Percentiles rank a stretch among this genome's conserved stretches.
phyloP scores from a whole-genome alignment of 2,113 vertebrate genomes.

The Myodes glareolus region DNA sequence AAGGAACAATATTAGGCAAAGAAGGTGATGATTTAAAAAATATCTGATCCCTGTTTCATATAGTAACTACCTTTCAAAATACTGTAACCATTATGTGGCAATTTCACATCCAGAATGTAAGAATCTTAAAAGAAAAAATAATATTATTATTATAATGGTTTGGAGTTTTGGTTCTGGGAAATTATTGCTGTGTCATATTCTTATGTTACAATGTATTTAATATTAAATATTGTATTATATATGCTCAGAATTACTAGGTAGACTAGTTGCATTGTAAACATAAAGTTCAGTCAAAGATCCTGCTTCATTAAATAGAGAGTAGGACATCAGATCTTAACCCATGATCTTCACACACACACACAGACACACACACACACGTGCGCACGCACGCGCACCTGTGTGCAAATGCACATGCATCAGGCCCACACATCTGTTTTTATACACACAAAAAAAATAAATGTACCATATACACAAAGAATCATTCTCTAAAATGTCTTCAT shows the following conservation, averaged over 20 bases:
- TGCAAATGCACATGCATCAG: not conserved
- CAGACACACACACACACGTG: not conserved
- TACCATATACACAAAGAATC: not conserved
- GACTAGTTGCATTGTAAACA: not conserved
- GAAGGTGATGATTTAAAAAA: not conserved
- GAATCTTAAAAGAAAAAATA: not conserved
- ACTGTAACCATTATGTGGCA: not conserved
- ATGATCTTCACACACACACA: not conserved
- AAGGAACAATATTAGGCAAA: not conserved
- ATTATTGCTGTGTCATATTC: not conserved
- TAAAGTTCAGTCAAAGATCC: not conserved
- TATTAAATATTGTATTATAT: not conserved
- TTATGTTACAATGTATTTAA: not conserved
- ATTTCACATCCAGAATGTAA: not conserved
- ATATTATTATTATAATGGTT: not conserved
- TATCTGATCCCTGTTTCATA: not conserved
- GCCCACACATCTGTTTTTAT: not conserved
- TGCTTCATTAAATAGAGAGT: not conserved
- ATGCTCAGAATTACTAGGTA: not conserved
- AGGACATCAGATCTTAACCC: not conserved
- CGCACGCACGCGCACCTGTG: not conserved
- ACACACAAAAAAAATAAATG: not conserved
- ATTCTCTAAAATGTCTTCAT: not conserved
- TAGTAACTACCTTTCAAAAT: not conserved
- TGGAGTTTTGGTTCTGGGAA: not conserved